Evolutionary conservation across 2,113 vertebrate genomes (phyloP).

Genomic region (Indicator maculatus): DNA sequence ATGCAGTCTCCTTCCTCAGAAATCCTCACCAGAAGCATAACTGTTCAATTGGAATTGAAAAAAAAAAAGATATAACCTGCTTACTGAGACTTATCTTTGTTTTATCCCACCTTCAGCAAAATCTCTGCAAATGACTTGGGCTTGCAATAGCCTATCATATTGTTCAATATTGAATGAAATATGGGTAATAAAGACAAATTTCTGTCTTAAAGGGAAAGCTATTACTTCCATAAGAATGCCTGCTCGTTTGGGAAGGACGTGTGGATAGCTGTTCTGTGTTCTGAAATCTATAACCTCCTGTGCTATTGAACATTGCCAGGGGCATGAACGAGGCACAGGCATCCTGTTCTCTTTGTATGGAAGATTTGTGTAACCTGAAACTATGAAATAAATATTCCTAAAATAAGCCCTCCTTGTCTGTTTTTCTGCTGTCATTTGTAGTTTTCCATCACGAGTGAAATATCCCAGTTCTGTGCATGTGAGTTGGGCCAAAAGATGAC

Average conservation of each 20-base stretch:
- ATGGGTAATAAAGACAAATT: background rate
- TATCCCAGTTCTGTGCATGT: background rate
- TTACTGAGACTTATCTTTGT: background rate
- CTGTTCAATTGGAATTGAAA: background rate
- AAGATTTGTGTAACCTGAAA: conserved; percentile 11
- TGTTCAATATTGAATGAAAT: background rate
- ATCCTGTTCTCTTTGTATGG: conserved; percentile 1
- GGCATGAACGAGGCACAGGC: background rate
- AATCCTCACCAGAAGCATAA: background rate
- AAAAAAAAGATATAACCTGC: background rate
- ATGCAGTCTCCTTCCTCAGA: background rate
- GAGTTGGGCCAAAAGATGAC: background rate
- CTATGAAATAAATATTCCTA: conserved; percentile 14
- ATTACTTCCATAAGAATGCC: conserved; percentile 12
- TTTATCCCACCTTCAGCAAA: conserved; percentile 12
- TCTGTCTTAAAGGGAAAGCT: conserved; percentile 16
- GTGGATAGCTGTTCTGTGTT: background rate
- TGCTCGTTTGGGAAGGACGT: background rate
- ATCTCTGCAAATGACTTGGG: background rate
- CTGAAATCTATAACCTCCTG: conserved; percentile 2
- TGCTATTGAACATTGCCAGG: conserved; percentile 26
- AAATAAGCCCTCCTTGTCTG: conserved; percentile 19
- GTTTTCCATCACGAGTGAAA: background rate
- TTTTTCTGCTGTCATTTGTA: background rate
- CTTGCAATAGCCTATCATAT: background rate